A percentile compares a stretch with the other conserved stretches of the same genome.
These are phyloP conservation scores for Ellobium chinense DNA, from an alignment of 2,888 invertebrate species.

Conservation along the genomic window DNA sequence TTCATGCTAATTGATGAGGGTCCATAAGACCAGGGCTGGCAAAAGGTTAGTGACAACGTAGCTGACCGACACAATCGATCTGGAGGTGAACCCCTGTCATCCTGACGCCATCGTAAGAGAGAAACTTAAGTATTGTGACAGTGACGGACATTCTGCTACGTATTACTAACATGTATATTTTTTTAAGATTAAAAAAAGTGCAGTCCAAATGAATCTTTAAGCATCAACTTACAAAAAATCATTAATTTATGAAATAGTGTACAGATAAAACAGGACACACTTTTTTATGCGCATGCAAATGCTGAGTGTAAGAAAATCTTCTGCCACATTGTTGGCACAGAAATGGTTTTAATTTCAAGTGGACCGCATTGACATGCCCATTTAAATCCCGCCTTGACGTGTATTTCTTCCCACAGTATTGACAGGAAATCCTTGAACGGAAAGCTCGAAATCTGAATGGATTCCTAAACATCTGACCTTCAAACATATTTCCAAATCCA, in stretches of 20 bases:
- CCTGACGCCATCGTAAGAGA: too few species aligned
- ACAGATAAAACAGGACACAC: slow-evolving; percentile 2
- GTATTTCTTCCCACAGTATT: slow-evolving; percentile 40
- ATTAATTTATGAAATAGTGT: slow-evolving; percentile 9
- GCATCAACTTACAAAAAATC: too few species aligned
- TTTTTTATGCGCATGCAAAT: slow-evolving; percentile 42
- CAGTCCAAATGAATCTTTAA: too few species aligned
- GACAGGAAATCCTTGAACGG: slow-evolving; percentile 40
- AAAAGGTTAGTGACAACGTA: too few species aligned
- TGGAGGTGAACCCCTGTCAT: too few species aligned
- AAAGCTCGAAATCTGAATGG: slow-evolving; percentile 39
- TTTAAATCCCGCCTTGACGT: slow-evolving; percentile 41
- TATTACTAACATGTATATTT: too few species aligned
- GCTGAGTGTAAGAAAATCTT: slow-evolving; percentile 44
- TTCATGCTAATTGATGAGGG: too few species aligned
- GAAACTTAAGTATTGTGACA: too few species aligned
- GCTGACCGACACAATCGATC: too few species aligned
- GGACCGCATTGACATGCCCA: slow-evolving; percentile 48
- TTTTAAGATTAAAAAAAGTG: too few species aligned
- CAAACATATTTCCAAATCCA: slow-evolving; percentile 16
- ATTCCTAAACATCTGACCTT: slow-evolving; percentile 32
- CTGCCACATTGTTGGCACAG: slow-evolving; percentile 43
- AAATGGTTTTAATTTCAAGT: slow-evolving; percentile 43
- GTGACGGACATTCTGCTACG: too few species aligned
- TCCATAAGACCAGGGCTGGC: too few species aligned